phyloP scores from a whole-genome alignment of 2,888 invertebrate species.

The Altica lythri region DNA sequence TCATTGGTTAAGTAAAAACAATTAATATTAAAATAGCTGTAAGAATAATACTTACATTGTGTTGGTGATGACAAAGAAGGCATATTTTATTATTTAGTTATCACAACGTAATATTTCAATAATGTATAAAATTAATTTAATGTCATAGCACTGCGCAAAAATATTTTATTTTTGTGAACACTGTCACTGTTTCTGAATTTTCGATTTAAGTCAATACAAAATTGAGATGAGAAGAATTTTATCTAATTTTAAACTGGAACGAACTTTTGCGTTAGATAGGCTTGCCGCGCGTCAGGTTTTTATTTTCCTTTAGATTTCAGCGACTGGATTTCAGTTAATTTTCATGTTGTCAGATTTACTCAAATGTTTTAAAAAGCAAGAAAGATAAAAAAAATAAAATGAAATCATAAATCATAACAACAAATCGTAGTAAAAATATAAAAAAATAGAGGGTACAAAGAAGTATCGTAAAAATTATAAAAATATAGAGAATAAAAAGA shows the following conservation, averaged over 20 bases:
- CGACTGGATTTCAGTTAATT: constrained; percentile 26
- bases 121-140: constrained; percentile 9
- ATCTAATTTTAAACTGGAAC: constrained; percentile 52
- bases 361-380: neutral
- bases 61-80: constrained; percentile 48
- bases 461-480: too few species aligned
- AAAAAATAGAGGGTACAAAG: too few species aligned
- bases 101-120: constrained; percentile 6
- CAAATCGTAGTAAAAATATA: too few species aligned
- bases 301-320: constrained; percentile 36
- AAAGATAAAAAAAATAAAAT: too few species aligned
- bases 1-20: too few species aligned
- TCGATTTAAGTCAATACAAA: constrained; percentile 17
- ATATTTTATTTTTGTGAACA: constrained; percentile 29
- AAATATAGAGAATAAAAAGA: too few species aligned
- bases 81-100: constrained; percentile 39
- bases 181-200: constrained; percentile 6
- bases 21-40: too few species aligned
- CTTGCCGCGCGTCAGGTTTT: constrained; percentile 36
- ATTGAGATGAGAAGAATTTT: constrained; percentile 44
- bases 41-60: constrained; percentile 45
- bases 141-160: constrained; percentile 27
- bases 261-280: constrained; percentile 29
- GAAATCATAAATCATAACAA: too few species aligned
- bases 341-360: constrained; percentile 13